Evolutionary conservation across 53 echinoderm and acorn worm species (phyloP).

Genomic region (Temnopleurus reevesii): DNA sequence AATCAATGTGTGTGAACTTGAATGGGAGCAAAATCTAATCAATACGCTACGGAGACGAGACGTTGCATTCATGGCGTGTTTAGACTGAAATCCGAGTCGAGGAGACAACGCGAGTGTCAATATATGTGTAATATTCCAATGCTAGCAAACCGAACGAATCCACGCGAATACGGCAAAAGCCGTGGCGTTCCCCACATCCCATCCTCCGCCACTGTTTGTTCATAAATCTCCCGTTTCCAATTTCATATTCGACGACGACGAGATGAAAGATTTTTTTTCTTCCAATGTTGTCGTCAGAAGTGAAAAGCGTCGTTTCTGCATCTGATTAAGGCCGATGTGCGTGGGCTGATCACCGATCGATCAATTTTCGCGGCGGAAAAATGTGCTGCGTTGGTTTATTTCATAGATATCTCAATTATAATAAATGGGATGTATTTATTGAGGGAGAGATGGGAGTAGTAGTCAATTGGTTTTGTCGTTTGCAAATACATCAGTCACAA

Average conservation of each 20-base stretch:
- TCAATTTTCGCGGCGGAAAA: background rate
- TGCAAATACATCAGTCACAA: background rate
- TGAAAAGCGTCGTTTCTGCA: constrained; percentile 1
- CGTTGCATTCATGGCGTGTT: constrained; percentile 30
- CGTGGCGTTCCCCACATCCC: background rate
- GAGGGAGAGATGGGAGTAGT: background rate
- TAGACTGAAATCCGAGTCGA: constrained; percentile 14
- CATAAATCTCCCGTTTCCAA: constrained; percentile 8
- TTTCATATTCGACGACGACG: constrained; percentile 6
- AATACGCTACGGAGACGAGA: constrained; percentile 23
- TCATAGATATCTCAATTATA: background rate
- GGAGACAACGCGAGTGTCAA: constrained; percentile 2
- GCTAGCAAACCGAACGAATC: background rate
- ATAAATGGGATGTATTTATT: background rate
- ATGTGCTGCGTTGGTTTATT: constrained; percentile 15
- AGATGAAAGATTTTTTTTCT: background rate
- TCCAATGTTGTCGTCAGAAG: background rate
- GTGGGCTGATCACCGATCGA: background rate
- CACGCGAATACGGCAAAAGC: background rate
- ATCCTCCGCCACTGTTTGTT: background rate
- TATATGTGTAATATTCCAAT: constrained; percentile 37
- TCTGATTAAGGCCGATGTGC: constrained; percentile 7
- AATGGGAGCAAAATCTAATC: constrained; percentile 25
- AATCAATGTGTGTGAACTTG: constrained; percentile 49
- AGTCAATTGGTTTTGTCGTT: background rate